phyloP scores from a whole-genome alignment of 2,113 vertebrate genomes.

The Cryptotis parvus region DNA sequence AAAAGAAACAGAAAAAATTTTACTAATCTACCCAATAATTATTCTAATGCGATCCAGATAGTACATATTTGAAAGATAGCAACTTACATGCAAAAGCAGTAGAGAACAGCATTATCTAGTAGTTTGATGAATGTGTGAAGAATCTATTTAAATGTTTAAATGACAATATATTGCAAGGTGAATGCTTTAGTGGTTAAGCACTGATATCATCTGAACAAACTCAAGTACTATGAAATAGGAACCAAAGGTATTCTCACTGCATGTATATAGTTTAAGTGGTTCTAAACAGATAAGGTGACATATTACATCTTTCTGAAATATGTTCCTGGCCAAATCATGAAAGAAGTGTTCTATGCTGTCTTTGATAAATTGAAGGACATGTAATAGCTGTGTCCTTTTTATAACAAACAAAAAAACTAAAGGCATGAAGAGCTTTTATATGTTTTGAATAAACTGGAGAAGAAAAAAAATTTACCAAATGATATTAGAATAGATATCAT shows the following conservation, averaged over 20 bases:
- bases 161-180: conserved; percentile 7
- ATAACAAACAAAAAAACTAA: not conserved
- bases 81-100: not conserved
- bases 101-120: conserved; percentile 21
- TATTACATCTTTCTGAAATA: not conserved
- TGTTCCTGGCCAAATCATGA: conserved; percentile 17
- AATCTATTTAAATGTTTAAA: conserved; percentile 9
- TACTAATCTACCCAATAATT: not conserved
- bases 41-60: conserved; percentile 12
- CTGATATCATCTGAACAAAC: conserved; percentile 55
- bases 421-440: conserved; percentile 5
- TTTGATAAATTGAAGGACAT: not conserved
- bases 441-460: conserved; percentile 3
- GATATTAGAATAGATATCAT: no score
- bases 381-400: not conserved
- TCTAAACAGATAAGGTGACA: not conserved
- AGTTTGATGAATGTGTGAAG: not conserved
- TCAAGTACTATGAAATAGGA: not conserved
- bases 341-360: not conserved
- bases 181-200: conserved; percentile 46
- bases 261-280: not conserved
- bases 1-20: conserved; percentile 10
- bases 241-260: conserved; percentile 4
- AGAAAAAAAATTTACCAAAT: no score
- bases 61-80: not conserved